These are phyloP conservation scores for Eurytoma adleriae DNA, from an alignment of 2,888 invertebrate species.

Conservation along the genomic window DNA sequence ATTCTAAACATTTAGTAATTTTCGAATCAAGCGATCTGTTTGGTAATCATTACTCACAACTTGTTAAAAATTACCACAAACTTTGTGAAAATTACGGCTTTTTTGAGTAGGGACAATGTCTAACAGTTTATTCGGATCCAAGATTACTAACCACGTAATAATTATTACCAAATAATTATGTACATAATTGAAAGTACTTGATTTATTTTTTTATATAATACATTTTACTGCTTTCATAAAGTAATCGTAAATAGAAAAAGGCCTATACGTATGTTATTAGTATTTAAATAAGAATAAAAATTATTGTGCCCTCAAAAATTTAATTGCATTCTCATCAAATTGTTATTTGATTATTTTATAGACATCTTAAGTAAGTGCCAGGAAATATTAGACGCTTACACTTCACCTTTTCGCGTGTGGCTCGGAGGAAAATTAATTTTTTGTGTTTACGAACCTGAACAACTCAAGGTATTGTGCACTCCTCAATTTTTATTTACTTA, in stretches of 20 bases:
- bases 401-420: conserved; percentile 64
- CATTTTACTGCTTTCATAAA: too few relatives aligned
- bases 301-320: background rate
- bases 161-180: too few relatives aligned
- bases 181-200: too few relatives aligned
- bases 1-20: background rate
- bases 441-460: conserved; percentile 61
- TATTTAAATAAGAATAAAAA: background rate
- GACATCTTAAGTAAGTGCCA: conserved; percentile 61
- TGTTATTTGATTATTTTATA: conserved; percentile 40
- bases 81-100: too few relatives aligned
- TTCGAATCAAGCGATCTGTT: background rate
- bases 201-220: too few relatives aligned
- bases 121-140: too few relatives aligned
- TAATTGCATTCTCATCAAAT: too few relatives aligned
- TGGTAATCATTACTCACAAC: too few relatives aligned
- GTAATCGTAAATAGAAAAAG: too few relatives aligned
- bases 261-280: background rate
- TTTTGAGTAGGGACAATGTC: too few relatives aligned
- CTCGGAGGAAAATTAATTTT: conserved; percentile 61
- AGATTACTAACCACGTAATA: too few relatives aligned
- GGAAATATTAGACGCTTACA: conserved; percentile 58
- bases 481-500: background rate
- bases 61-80: too few relatives aligned
- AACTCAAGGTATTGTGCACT: conserved; percentile 61